phyloP scores from a whole-genome alignment of 2,113 vertebrate genomes.

The Zosterops hypoxanthus region DNA sequence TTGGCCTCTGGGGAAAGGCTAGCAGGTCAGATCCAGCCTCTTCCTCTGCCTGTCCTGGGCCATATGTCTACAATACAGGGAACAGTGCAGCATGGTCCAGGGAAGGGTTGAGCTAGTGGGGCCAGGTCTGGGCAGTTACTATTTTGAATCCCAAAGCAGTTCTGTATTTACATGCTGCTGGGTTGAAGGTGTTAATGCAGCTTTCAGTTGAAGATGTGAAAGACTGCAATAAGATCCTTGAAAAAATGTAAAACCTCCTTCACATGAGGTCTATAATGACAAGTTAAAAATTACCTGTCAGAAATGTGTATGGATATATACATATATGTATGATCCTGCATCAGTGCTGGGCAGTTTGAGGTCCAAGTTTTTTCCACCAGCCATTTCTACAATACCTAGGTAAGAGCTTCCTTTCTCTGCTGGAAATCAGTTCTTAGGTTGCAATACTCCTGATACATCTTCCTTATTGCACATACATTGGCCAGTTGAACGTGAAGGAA shows the following conservation, averaged over 20 bases:
- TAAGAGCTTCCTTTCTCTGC: background rate
- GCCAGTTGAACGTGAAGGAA: background rate
- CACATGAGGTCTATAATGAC: background rate
- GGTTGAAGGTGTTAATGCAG: background rate
- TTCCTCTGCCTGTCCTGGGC: background rate
- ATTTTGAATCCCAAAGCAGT: background rate
- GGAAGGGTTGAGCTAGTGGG: accelerated
- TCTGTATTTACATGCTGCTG: background rate
- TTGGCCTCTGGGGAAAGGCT: background rate
- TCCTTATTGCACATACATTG: background rate
- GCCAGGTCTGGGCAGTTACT: background rate
- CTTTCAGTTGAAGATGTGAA: background rate
- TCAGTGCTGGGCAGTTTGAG: background rate
- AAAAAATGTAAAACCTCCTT: background rate
- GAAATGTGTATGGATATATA: background rate
- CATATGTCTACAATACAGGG: background rate
- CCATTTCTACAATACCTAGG: background rate
- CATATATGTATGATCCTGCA: background rate
- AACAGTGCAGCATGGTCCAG: background rate
- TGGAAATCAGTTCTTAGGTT: background rate
- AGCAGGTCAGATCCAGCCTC: background rate
- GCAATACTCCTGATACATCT: background rate
- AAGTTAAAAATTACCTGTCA: background rate
- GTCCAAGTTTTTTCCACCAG: background rate
- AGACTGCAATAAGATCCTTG: background rate